Conservation (phyloP, 2,797 vertebrate genomes). For the Cirrhinus molitorella region DNA sequence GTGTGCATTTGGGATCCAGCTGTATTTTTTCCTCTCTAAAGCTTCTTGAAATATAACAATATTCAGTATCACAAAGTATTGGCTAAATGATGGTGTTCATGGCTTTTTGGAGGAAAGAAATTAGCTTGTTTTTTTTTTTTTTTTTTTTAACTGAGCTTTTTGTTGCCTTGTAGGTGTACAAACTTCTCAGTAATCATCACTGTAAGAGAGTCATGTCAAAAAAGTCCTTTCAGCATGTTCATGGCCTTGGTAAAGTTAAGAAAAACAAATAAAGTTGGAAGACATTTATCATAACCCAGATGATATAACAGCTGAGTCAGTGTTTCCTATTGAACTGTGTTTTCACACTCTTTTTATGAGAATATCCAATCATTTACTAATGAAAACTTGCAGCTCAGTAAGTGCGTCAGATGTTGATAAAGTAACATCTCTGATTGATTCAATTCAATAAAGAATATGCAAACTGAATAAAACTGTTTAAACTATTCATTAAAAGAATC, state of each 20-base stretch:
- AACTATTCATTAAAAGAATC: background rate
- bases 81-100: background rate
- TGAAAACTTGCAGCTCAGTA: too few species aligned
- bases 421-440: background rate
- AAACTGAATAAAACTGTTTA: background rate
- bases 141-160: background rate
- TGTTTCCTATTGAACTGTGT: background rate
- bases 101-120: background rate
- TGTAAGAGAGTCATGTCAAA: background rate
- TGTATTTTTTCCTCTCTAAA: background rate
- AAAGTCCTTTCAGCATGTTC: background rate
- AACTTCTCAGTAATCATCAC: background rate
- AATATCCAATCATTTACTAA: background rate
- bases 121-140: too few species aligned
- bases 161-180: background rate
- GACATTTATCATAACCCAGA: background rate
- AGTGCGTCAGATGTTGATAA: background rate
- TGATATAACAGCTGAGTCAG: background rate
- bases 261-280: background rate
- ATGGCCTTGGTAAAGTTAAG: background rate
- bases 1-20: background rate
- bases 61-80: background rate
- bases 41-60: background rate
- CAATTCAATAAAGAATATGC: background rate
- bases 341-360: background rate